Conservation (phyloP, 2,113 vertebrate species). For the Oreochromis niloticus region DNA sequence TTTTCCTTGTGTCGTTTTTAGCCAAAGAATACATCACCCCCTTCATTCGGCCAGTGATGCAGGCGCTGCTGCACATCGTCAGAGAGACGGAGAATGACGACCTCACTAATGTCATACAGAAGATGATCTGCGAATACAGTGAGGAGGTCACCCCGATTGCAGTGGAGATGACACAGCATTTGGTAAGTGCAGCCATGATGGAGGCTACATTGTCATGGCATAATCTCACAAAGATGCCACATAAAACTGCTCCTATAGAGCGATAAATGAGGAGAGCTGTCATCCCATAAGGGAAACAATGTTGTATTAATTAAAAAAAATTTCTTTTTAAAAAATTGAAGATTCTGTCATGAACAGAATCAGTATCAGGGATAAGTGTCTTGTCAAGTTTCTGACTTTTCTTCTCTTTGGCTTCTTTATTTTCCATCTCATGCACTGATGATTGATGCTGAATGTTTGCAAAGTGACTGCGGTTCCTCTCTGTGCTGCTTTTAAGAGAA, state of each 20-base stretch:
- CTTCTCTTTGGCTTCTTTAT: not conserved
- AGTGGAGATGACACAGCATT: constrained; percentile 98
- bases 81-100: constrained; percentile 98
- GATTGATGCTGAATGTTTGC: not conserved
- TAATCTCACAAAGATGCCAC: not conserved
- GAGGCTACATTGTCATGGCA: not conserved
- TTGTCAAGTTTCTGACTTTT: not conserved
- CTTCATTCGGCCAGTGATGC: constrained; percentile 97
- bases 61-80: constrained; percentile 96
- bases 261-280: not conserved
- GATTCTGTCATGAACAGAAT: not conserved
- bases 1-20: constrained; percentile 32
- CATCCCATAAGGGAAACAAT: not conserved
- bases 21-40: constrained; percentile 98
- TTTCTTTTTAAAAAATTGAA: not conserved
- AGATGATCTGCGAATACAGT: constrained; percentile 99
- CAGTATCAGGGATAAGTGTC: not conserved
- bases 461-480: not conserved
- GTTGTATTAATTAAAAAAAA: not conserved
- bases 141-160: constrained; percentile 98
- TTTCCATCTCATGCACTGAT: not conserved
- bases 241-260: not conserved
- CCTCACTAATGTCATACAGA: constrained; percentile 98
- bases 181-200: constrained; percentile 75
- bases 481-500: not conserved